phyloP scores from a whole-genome alignment of 2,888 invertebrate genomes.

The Coecobrya sp. region DNA sequence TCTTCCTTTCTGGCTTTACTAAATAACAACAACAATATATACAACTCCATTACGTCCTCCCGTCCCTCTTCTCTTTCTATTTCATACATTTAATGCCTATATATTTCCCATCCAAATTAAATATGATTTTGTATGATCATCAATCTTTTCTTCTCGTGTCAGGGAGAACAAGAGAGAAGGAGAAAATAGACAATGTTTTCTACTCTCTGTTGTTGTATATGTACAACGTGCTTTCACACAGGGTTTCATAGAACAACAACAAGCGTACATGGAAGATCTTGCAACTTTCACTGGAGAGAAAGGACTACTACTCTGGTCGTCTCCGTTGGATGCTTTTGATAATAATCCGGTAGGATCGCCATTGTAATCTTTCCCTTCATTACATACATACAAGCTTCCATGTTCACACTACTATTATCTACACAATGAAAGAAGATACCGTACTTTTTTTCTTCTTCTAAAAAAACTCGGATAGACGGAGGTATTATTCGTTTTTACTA shows the following conservation, averaged over 20 bases:
- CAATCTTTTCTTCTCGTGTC: conserved; percentile 65
- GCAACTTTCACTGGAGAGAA: conserved; percentile 1
- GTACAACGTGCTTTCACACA: neutral
- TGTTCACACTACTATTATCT: neutral
- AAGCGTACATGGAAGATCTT: neutral
- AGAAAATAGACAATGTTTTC: neutral
- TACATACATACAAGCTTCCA: neutral
- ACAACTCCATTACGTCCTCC: neutral
- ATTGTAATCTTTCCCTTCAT: conserved; percentile 16
- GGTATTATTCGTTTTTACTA: no score
- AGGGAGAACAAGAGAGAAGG: neutral
- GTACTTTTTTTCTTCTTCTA: neutral
- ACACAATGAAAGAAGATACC: neutral
- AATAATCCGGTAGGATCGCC: conserved; percentile 32
- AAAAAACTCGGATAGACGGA: no score
- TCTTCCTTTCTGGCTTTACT: neutral
- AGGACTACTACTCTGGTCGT: neutral
- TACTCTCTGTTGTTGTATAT: neutral
- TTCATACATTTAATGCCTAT: neutral
- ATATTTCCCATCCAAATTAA: conserved; percentile 53
- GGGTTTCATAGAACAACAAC: neutral
- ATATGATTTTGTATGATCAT: conserved; percentile 72
- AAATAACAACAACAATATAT: neutral
- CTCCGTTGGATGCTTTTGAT: conserved; percentile 16
- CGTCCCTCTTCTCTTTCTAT: neutral